These are phyloP conservation scores for Ochotona curzoniae DNA, from an alignment of 2,113 vertebrate genomes.

Conservation along the genomic window DNA sequence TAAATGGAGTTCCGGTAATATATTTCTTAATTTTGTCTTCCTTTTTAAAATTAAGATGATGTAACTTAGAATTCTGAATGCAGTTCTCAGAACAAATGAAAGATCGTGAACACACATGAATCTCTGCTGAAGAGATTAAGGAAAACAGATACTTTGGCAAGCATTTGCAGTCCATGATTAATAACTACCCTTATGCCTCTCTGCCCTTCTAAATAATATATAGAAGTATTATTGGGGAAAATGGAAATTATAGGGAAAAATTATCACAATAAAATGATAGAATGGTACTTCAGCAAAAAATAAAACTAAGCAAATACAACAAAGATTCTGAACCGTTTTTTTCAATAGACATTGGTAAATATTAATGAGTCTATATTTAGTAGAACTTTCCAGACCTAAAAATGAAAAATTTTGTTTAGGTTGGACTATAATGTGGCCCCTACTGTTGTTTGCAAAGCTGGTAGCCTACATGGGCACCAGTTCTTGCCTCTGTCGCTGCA, in stretches of 20 bases:
- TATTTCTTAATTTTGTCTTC: not conserved
- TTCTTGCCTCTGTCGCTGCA: no score
- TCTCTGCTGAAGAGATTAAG: not conserved
- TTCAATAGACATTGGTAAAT: not conserved
- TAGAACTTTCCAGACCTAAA: no score
- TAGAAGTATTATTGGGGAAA: not conserved
- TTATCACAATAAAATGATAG: not conserved
- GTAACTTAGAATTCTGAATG: not conserved
- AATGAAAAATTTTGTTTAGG: no score
- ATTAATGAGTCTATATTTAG: no score
- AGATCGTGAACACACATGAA: not conserved
- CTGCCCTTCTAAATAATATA: not conserved
- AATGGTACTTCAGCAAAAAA: not conserved
- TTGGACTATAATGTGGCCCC: no score
- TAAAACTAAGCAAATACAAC: not conserved
- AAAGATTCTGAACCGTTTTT: not conserved
- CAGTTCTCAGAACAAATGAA: not conserved
- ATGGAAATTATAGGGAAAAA: not conserved
- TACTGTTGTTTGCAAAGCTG: no score
- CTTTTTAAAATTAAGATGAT: not conserved
- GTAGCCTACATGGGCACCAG: no score
- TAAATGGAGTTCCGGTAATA: not conserved
- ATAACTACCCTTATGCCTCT: not conserved
- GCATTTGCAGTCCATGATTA: not conserved
- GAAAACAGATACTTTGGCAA: not conserved